Conservation (phyloP, 2,797 vertebrate genomes). For the Onychomys leucogaster region DNA sequence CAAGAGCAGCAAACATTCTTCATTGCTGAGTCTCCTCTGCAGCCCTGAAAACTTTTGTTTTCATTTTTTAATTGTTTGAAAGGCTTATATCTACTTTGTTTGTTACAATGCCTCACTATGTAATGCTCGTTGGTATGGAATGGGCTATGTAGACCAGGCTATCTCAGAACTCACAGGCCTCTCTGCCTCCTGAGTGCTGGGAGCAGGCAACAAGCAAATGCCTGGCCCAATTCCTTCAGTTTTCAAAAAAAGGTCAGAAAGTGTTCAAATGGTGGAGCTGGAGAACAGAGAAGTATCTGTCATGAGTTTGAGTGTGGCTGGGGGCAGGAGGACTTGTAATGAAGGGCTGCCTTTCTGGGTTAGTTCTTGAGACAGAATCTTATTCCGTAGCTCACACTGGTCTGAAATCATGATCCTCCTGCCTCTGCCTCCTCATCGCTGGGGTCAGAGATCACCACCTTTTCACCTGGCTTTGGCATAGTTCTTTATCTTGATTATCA, state of each 20-base stretch:
- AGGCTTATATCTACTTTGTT: not conserved
- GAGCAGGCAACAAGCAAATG: not conserved
- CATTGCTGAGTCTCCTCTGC: not conserved
- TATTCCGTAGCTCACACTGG: not conserved
- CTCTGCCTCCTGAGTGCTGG: not conserved
- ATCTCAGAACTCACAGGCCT: not conserved
- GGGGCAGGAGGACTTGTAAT: not conserved
- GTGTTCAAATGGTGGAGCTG: not conserved
- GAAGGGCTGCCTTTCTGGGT: not conserved
- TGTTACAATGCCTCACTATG: not conserved
- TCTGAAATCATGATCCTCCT: not conserved
- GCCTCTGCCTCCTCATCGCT: not conserved
- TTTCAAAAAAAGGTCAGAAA: constrained; percentile 23
- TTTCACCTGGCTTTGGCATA: not conserved
- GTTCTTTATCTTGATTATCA: not conserved
- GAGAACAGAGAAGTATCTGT: not conserved
- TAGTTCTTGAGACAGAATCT: not conserved
- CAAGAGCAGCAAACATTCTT: not conserved
- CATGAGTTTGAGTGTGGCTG: not conserved
- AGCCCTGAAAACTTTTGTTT: not conserved
- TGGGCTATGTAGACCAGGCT: not conserved
- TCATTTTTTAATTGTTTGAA: not conserved
- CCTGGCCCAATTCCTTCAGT: not conserved
- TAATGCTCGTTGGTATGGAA: not conserved
- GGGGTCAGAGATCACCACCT: not conserved